Evolutionary conservation across 2,113 vertebrate species (phyloP), one percentile per base, ranked within the genome.

Genomic region (Vulpes lagopus): DNA sequence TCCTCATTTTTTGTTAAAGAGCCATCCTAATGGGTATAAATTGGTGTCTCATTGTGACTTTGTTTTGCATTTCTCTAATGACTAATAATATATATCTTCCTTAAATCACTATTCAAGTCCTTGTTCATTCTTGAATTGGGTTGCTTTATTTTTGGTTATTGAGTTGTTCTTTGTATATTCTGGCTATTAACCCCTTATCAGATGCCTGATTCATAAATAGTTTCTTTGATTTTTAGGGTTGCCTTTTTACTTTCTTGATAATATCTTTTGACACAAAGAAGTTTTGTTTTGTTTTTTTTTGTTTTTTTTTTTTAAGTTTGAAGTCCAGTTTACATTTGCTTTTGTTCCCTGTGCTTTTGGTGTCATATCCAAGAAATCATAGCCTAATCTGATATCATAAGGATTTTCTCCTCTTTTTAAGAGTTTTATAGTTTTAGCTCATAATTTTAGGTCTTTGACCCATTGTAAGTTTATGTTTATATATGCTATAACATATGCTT

Each of bases 1-100:
- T 43, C 55, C 23, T 15, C 15, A 11, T 69, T 51, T 82, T 95
- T 59, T 30, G 10, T 20, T 88, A 64, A 64, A 7, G 69, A 64
- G 30, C n/a, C 35, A 67, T 92, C 59, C 9, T 25, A 49, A 51
- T n/a, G 15, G 38, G 7, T 71, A 0, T 91, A 17, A 88, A 79
- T 15, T 91, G 43, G 22, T 64, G 71, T 83, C 64, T 89, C 19
- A 0, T 35, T 74, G 12, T 57, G 60, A 53, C 32, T 65, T 89
- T 67, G 32, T 17, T 91, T 92, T 97, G 35, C 51, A 57, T 80
- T 96, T 96, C 51, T 35, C 16, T 80, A 60, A 16, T 81, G 32
- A 73, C 16, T 95, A 30, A 27, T 55, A 32, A 55, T 30, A 30
- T 38, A 10, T 78, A 30, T 49, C 43, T 71, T 83, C 69, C n/a